Base-by-base conservation (phyloP, 2,797 vertebrate species). In the Ctenopoma kingsleyae region DNA sequence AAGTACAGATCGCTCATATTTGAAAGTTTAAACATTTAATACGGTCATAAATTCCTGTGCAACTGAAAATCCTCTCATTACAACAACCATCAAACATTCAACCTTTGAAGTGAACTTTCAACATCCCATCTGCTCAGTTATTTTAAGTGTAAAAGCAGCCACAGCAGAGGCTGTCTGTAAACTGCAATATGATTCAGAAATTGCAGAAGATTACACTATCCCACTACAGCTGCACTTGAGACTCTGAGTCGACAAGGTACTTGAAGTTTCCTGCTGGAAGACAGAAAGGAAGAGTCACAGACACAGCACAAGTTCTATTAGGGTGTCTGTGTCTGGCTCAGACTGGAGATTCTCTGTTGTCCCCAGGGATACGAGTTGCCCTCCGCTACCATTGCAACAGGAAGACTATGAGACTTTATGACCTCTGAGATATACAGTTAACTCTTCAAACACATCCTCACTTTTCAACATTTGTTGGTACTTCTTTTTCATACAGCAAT, bases 191-290 rank as follows among this genome's bases (percentile, higher is more conserved):
- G 78, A 78, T 83, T 80, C 62, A 80, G 53, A 81, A 73, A 83
- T 91, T 90, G 81, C 89, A 84, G 57, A 52, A 76, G 81, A 90
- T 91, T 91, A 87, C 87, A 82, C 77, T 83, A 89, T 81, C 65
- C 64, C 56, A 30, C 77, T 60, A 62, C 72, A 54, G 56, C 74
- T 75, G 66, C 76, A 76, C 66, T 76, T 64, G 73, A 83, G 80
- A 87, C 66, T 76, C 72, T 62, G 60, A 80, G 69, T 30, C 22
- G n/a, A 46, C 27, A 66, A 83, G 57, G 69, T 43, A 65, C 78
- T 87, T 65, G 64, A 82, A 83, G 82, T 80, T 87, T 81, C 76
- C 41, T 19, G 66, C 55, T 61, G 53, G 30, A 20, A 56, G 36
- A 80, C 48, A 77, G 58, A 83, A 58, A 67, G 65, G 59, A 74